Percentiles rank a stretch among this genome's conserved stretches.
Evolutionary conservation across 2,888 invertebrate genomes (phyloP).

Genomic region (Didymodactylos carnosus): DNA sequence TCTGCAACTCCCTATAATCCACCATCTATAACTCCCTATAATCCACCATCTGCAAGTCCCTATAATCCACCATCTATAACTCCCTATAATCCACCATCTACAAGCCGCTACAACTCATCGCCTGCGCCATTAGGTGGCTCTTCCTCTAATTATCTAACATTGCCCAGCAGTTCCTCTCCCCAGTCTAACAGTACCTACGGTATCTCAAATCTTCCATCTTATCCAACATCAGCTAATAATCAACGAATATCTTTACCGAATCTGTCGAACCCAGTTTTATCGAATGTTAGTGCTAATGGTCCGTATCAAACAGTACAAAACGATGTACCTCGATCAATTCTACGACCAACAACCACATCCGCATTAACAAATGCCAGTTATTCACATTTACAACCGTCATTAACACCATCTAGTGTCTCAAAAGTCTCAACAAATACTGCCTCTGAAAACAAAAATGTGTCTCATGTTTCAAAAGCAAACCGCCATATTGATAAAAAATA

Average conservation of each 20-base stretch:
- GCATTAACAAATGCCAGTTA: not conserved
- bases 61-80: not conserved
- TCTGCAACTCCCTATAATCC: not conserved
- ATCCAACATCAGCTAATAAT: too few species aligned
- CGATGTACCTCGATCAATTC: not conserved
- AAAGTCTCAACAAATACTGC: too few species aligned
- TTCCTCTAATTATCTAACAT: not conserved
- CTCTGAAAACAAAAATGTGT: too few species aligned
- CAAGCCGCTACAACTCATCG: not conserved
- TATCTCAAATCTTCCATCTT: not conserved
- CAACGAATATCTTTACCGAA: too few species aligned
- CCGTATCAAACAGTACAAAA: not conserved
- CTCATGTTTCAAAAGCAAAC: too few species aligned
- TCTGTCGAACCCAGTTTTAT: too few species aligned
- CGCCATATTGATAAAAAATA: too few species aligned
- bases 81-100: not conserved
- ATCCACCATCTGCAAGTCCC: not conserved
- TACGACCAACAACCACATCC: not conserved
- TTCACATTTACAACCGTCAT: not conserved
- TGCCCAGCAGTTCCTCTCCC: not conserved
- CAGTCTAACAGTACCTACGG: not conserved
- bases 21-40: not conserved
- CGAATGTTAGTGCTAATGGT: too few species aligned
- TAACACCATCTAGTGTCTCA: too few species aligned
- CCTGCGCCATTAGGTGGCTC: not conserved